Evolutionary conservation across 2,888 invertebrate species (phyloP).

Genomic region (Coleophora flavipennella): DNA sequence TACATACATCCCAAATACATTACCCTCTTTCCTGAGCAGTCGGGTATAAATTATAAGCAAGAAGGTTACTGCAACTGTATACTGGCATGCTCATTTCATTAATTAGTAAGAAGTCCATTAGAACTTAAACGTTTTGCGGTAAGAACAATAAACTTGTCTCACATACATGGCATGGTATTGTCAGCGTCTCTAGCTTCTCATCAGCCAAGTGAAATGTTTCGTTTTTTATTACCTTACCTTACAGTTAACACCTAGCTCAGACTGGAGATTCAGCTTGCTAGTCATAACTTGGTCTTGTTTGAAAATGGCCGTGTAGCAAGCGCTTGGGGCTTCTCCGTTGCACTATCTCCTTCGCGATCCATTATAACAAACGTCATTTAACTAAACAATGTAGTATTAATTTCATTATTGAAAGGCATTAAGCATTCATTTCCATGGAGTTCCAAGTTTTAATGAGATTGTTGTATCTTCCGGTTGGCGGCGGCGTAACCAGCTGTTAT

Average conservation of each 20-base stretch:
- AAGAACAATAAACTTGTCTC: not conserved
- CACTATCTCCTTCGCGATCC: constrained; percentile 3
- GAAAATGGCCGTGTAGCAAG: constrained; percentile 7
- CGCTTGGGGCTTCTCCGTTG: constrained; percentile 7
- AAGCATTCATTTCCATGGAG: too few species aligned
- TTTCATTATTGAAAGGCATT: too few species aligned
- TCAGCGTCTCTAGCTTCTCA: not conserved
- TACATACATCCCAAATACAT: too few species aligned
- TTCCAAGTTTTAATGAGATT: too few species aligned
- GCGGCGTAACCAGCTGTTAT: constrained; percentile 32
- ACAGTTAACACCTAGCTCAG: too few species aligned
- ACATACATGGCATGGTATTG: not conserved
- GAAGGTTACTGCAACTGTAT: too few species aligned
- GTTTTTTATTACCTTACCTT: not conserved
- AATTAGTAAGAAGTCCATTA: too few species aligned
- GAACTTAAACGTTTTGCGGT: too few species aligned
- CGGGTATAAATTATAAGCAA: too few species aligned
- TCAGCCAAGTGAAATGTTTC: not conserved
- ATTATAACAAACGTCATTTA: not conserved
- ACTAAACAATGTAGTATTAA: too few species aligned
- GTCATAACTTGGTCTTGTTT: constrained; percentile 1
- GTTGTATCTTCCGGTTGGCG: constrained; percentile 13
- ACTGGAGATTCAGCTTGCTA: not conserved
- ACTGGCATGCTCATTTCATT: too few species aligned
- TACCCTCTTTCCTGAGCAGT: too few species aligned